Base-by-base conservation (phyloP, 64 coral and sea anemone species). In the Stylophora pistillata region DNA sequence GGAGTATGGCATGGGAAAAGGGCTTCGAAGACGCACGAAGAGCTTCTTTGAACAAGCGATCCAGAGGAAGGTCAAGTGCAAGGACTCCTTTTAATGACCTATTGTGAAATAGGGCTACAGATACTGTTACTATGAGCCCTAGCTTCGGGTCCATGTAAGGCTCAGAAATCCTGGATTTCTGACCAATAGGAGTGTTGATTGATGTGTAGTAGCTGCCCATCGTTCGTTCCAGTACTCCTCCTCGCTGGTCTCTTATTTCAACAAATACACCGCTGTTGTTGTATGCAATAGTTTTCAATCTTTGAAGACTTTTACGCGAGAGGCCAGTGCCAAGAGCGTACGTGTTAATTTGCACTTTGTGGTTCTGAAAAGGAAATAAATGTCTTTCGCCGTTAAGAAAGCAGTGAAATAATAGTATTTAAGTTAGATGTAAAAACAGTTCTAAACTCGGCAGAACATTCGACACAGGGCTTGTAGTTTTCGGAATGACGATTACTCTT, bases 151-250 rank as follows among this genome's bases (percentile, higher is more conserved):
- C 62, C 31, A 28, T 53, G 62, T 41, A 47, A 84, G 80, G 80
- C 23, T 53, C 30, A n/a, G 80, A 84, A 69, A 84, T 60, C 11
- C 60, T 68, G 80, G 80, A 23, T 27, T 70, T n/a, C 30, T 69
- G 21, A 23, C 10, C 61, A 16, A 69, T 13, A 47, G 62, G 61
- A 18, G 60, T 53, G 20, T 69, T 53, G 20, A 84, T 69, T 68
- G 80, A 84, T 53, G 34, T 84, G 21, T 84, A 84, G 80, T 84
- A 84, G 23, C 61, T 84, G 66, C 61, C 80, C 80, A 84, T 84
- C 4, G 53, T 27, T 6, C 61, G 60, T 69, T 52, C 69, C 9
- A 84, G 69, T 21, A 34, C 80, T 9, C 62, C 37, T 2, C 31
- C 23, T 6, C 52, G 21, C 17, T 84, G 80, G 53, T 69, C 80